These are phyloP conservation scores for Malurus splendens DNA, from an alignment of 2,797 vertebrate genomes.

Conservation along the genomic window DNA sequence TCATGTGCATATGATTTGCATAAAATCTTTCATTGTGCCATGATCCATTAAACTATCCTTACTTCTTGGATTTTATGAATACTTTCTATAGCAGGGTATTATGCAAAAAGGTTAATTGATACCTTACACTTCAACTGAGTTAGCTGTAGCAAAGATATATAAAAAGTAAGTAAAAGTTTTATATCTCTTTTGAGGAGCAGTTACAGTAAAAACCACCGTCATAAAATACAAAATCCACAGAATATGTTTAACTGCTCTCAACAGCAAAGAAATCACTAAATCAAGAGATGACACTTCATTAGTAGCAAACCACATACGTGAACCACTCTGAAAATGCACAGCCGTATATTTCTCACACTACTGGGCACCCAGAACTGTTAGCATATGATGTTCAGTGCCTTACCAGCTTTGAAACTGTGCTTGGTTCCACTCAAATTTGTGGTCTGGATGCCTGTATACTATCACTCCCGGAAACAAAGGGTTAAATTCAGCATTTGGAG, in stretches of 20 bases:
- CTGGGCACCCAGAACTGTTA: not conserved
- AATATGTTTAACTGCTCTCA: not conserved
- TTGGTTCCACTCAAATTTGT: slow-evolving; percentile 94
- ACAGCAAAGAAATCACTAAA: not conserved
- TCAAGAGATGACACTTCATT: not conserved
- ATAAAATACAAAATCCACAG: not conserved
- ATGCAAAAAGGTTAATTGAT: not conserved
- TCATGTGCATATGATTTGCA: not conserved
- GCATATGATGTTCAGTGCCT: not conserved
- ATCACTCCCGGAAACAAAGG: slow-evolving; percentile 72
- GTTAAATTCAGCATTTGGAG: slow-evolving; percentile 92
- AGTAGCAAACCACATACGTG: not conserved
- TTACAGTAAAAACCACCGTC: not conserved
- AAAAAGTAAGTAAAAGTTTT: not conserved
- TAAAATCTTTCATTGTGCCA: not conserved
- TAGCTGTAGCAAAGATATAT: not conserved
- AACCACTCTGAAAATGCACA: not conserved
- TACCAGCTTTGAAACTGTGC: slow-evolving; percentile 88
- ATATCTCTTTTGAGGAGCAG: not conserved
- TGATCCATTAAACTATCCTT: not conserved
- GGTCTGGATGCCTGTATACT: slow-evolving; percentile 83
- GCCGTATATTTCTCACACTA: not conserved
- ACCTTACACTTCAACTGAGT: not conserved
- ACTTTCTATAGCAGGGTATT: not conserved
- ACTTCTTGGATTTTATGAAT: not conserved